Evolutionary conservation across 2,113 vertebrate species (phyloP), one percentile per base, ranked within the genome.

Genomic region (Austrofundulus limnaeus): DNA sequence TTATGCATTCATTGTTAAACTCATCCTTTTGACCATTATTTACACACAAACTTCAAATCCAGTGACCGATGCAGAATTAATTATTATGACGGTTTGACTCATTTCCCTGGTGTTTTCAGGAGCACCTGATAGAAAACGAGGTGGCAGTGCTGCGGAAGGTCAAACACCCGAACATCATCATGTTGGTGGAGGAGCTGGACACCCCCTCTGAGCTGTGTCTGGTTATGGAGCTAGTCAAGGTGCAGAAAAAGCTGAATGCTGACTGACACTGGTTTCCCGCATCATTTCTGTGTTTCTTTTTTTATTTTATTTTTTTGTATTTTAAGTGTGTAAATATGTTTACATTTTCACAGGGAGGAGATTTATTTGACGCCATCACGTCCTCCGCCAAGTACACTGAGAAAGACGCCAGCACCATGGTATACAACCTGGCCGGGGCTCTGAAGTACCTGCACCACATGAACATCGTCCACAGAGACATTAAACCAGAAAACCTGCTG

Each of bases 191-290:
- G 83, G 97, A 99, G 86, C 94, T 98, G 93, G 96, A 98, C 79
- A 98, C 95, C 0, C 76, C 94, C 4, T 69, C 92, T 1, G 96
- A 99, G 21, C 94, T 98, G 59, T 98, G 93, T 56, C 89, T 99
- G 70, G 96, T 99, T 61, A 99, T 99, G 97, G 97, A 99, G 78
- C 81, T 98, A 38, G 96, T 98, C 64, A 98, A 98, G 94, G 97
- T 98, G 75, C 57, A n/a, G 14, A 2, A 24, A 17, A 47, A 19
- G 34, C 12, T 38, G 12, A 51, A 19, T 0, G 4, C 2, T 11
- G 19, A 25, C 21, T 2, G 6, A 4, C 5, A 4, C 12, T 5
- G 1, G 4, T 20, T 24, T 14, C 11, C 31, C 8, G n/a, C 10
- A 46, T 31, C 4, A 1, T 60, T 42, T 20, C 24, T 52, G 5